Base-by-base conservation (phyloP, 2,113 vertebrate genomes). In the Chroicocephalus ridibundus region DNA sequence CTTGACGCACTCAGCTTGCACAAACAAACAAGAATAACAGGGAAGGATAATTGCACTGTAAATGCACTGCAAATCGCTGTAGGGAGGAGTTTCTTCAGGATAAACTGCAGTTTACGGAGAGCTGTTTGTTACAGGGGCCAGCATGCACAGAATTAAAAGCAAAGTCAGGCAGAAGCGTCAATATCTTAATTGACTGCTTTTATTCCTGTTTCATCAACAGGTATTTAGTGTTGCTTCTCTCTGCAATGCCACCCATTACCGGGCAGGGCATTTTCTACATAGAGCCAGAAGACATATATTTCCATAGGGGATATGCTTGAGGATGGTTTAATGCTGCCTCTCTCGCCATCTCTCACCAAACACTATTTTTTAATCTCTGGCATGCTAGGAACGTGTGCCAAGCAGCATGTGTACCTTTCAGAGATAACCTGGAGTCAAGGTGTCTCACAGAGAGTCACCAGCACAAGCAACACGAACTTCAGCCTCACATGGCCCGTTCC, bases 401-500 rank as follows among this genome's bases (percentile, higher is more conserved):
- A 69, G 44, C 72, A 27, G 47, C 13, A 22, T 71, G 92, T 95
- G 90, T 88, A 89, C 70, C 32, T 69, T 77, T 85, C 84, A 46
- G 90, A 92, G 96, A 86, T 66, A 93, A 95, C 92, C 92, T 52
- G 49, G 87, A 96, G 87, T 91, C 94, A 65, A 91, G 66, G 90
- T 82, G 82, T 62, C 93, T 61, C 75, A 54, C 75, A 46, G 54
- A 87, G 74, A 54, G 66, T 11, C 29, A 7, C 66, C 92, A 92
- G 66, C 58, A 54, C 44, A 74, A 82, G 78, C 83, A 76, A 15
- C 82, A 34, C 52, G 94, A 95, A 93, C 87, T 96, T 92, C 0
- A 1, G 85, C 78, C 93, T 96, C 85, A 90, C 75, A 44, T 65
- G 71, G 82, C 78, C 54, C 0, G 0, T 68, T 79, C 26, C 82